Conservation (phyloP, 2,888 invertebrate genomes). For the Napeogenes inachia region DNA sequence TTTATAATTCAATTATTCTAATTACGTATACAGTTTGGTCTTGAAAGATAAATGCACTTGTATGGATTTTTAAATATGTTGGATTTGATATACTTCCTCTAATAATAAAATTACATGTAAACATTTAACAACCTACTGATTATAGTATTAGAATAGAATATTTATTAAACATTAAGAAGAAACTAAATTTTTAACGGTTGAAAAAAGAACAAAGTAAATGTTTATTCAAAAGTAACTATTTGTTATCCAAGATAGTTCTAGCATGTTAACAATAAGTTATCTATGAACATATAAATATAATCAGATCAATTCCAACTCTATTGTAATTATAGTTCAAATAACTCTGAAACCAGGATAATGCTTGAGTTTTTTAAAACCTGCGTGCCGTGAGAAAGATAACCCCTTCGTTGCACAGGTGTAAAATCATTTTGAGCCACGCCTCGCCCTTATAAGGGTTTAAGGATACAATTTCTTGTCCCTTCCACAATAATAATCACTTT, state of each 20-base stretch:
- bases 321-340: too few relatives aligned
- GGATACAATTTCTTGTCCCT: conserved; percentile 19
- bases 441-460: conserved; percentile 24
- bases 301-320: too few relatives aligned
- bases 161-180: too few relatives aligned
- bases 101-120: background rate
- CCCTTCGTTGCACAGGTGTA: conserved; percentile 35
- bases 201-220: too few relatives aligned
- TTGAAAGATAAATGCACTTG: conserved; percentile 51
- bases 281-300: too few relatives aligned
- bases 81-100: conserved; percentile 21
- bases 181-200: too few relatives aligned
- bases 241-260: too few relatives aligned
- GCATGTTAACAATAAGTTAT: too few relatives aligned
- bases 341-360: background rate
- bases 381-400: conserved; percentile 28
- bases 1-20: conserved; percentile 59
- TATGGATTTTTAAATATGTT: conserved; percentile 43
- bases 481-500: conserved; percentile 15
- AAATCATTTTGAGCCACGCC: conserved; percentile 26
- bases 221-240: too few relatives aligned
- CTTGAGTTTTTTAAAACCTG: conserved; percentile 22
- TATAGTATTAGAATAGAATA: background rate
- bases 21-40: conserved; percentile 47
- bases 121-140: background rate